phyloP scores from a whole-genome alignment of 2,797 vertebrate species.

The Thunnus albacares region DNA sequence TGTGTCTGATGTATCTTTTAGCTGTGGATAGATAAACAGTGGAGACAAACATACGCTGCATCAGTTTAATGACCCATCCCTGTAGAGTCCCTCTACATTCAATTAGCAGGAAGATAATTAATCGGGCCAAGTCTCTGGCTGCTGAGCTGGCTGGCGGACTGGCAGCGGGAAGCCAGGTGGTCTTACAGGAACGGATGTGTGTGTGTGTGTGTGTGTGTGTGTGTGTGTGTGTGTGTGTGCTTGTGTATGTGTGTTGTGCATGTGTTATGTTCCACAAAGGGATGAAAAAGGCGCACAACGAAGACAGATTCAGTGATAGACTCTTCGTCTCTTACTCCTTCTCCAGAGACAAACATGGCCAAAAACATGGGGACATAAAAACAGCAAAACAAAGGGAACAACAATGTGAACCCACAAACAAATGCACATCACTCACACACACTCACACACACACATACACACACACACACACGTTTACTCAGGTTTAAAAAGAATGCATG shows the following conservation, averaged over 20 bases:
- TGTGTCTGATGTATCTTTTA: constrained; percentile 84
- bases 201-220: constrained; percentile 26
- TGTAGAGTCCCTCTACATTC: constrained; percentile 87
- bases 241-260: constrained; percentile 18
- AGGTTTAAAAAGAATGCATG: constrained; percentile 13
- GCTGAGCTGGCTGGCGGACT: constrained; percentile 79
- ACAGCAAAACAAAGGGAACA: constrained; percentile 43
- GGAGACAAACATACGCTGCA: constrained; percentile 85
- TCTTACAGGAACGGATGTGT: constrained; percentile 67
- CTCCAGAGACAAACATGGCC: constrained; percentile 38
- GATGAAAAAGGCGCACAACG: constrained; percentile 39
- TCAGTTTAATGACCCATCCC: constrained; percentile 87
- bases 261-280: constrained; percentile 45
- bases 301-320: constrained; percentile 51
- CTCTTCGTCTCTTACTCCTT: constrained; percentile 36
- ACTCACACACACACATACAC: neutral
- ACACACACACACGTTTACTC: neutral
- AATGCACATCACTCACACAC: constrained; percentile 1
- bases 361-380: constrained; percentile 50
- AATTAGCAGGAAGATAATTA: constrained; percentile 87
- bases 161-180: constrained; percentile 83
- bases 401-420: constrained; percentile 22
- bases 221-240: constrained; percentile 28
- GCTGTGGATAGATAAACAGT: constrained; percentile 84
- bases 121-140: constrained; percentile 82